phyloP scores from a whole-genome alignment of 92 coral and sea anemone genomes.

The Porites lobata region DNA sequence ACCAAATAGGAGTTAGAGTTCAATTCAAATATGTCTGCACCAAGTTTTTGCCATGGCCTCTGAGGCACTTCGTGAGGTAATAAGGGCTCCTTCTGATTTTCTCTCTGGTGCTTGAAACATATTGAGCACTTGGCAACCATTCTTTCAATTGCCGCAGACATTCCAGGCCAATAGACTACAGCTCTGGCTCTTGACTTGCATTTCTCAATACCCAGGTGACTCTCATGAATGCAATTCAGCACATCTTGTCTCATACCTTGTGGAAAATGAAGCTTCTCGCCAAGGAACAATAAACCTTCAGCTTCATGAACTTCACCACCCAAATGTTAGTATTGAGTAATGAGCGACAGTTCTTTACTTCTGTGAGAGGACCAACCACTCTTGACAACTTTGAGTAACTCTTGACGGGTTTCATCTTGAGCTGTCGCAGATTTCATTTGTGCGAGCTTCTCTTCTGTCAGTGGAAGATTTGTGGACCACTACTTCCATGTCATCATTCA shows the following conservation, averaged over 20 bases:
- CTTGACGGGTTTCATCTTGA: slow-evolving; percentile 62
- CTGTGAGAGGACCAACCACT: too few relatives aligned
- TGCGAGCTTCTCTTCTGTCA: slow-evolving; percentile 56
- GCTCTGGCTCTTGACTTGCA: slow-evolving; percentile 68
- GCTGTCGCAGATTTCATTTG: slow-evolving; percentile 58
- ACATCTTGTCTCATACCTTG: slow-evolving; percentile 13
- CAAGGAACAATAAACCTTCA: too few relatives aligned
- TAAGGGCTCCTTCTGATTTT: slow-evolving; percentile 53
- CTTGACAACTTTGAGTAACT: slow-evolving; percentile 18
- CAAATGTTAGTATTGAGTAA: too few relatives aligned
- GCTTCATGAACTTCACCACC: too few relatives aligned
- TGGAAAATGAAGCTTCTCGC: too few relatives aligned
- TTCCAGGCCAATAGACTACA: slow-evolving; percentile 62
- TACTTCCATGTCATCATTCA: slow-evolving; percentile 60
- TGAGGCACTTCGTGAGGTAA: background rate
- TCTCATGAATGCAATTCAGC: slow-evolving; percentile 56
- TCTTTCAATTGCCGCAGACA: slow-evolving; percentile 61
- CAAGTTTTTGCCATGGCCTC: too few relatives aligned
- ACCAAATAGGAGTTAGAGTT: too few relatives aligned
- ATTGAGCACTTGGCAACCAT: slow-evolving; percentile 46
- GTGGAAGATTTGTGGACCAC: slow-evolving; percentile 70
- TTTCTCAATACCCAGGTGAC: slow-evolving; percentile 80
- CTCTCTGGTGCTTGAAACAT: slow-evolving; percentile 36
- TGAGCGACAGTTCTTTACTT: too few relatives aligned
- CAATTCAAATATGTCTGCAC: too few relatives aligned